Conservation (phyloP, 1,140 invertebrate genomes). For the Acromyrmex heyeri region DNA sequence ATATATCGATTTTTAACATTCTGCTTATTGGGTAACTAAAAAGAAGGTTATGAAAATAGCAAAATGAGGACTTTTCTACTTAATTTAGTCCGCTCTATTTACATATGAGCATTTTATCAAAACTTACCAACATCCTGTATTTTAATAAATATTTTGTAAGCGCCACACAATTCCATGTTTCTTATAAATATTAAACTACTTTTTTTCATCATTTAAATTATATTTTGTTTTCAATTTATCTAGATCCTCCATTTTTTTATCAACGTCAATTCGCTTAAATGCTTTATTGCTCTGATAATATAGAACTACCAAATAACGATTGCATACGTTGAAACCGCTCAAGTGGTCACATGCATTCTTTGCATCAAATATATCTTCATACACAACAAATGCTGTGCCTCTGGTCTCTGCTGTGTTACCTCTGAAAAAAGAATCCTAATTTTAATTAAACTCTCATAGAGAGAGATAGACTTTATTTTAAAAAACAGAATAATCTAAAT, state of each 20-base stretch:
- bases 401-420: conserved; percentile 99
- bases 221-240: conserved; percentile 99
- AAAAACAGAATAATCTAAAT: too few relatives aligned
- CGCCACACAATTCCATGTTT: background rate
- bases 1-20: too few relatives aligned
- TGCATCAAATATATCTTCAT: conserved; percentile 99
- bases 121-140: too few relatives aligned
- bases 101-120: too few relatives aligned
- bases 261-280: conserved; percentile 98
- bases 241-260: conserved; percentile 98
- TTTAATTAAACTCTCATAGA: conserved; percentile 1
- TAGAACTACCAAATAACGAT: conserved; percentile 98
- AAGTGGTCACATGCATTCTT: conserved; percentile 99
- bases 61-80: too few relatives aligned
- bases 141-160: conserved; percentile 31
- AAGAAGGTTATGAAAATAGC: too few relatives aligned
- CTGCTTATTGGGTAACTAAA: too few relatives aligned
- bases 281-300: conserved; percentile 98
- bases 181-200: conserved; percentile 71
- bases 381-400: conserved; percentile 99
- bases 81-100: too few relatives aligned
- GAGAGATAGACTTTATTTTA: background rate
- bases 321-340: conserved; percentile 99
- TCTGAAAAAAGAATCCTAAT: conserved; percentile 87
- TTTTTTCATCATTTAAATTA: conserved; percentile 88